These are phyloP conservation scores for Macheiramphus alcinus DNA, from an alignment of 2,113 vertebrate genomes.

Conservation along the genomic window DNA sequence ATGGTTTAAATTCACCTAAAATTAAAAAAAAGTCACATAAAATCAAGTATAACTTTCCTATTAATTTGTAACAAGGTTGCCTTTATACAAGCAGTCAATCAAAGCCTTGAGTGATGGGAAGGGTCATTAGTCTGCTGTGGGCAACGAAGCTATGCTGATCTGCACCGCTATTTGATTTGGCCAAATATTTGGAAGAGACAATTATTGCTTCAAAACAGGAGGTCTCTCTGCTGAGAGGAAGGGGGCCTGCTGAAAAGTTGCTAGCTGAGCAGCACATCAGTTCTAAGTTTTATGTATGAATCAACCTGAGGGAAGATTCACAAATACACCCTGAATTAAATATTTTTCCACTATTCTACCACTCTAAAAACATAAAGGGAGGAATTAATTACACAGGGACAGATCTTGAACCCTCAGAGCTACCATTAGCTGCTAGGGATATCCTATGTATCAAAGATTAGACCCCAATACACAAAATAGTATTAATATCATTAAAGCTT, in stretches of 20 bases:
- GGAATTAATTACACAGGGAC: background rate
- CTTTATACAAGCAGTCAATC: background rate
- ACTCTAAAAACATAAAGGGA: background rate
- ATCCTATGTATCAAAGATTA: background rate
- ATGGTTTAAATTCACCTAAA: background rate
- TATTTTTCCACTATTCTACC: background rate
- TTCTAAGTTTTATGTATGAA: background rate
- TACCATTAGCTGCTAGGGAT: background rate
- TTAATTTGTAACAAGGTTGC: background rate
- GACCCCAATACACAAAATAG: background rate
- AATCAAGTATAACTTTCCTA: background rate
- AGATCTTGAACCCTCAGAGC: background rate
- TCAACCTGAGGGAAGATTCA: background rate
- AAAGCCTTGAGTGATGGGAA: background rate
- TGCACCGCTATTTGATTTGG: background rate
- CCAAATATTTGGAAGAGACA: background rate
- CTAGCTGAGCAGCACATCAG: background rate
- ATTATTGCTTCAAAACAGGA: background rate
- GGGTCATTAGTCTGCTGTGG: background rate
- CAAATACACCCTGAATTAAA: background rate
- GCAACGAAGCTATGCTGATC: background rate
- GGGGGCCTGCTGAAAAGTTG: background rate
- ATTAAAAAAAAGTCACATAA: background rate
- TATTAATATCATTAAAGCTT: background rate
- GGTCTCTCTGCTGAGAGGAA: background rate